Evolutionary conservation across 2,797 vertebrate genomes (phyloP).

Genomic region (Acanthornis magna): DNA sequence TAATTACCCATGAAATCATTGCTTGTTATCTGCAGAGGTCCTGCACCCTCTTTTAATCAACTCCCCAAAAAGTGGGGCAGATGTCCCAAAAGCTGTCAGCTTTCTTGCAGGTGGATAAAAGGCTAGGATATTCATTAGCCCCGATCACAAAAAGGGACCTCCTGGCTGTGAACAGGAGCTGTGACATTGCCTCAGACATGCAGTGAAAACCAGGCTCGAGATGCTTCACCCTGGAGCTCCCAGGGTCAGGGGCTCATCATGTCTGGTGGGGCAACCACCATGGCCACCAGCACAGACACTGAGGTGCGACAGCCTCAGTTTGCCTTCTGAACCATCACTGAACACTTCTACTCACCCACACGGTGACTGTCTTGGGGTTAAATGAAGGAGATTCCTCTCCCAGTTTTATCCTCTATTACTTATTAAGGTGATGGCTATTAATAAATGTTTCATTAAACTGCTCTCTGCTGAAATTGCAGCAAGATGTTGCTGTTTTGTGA

Average conservation of each 20-base stretch:
- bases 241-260: rapidly evolving
- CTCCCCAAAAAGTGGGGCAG: background rate
- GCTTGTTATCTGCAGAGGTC: background rate
- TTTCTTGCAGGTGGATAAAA: background rate
- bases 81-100: background rate
- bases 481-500: background rate
- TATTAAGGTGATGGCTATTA: background rate
- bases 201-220: background rate
- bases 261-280: rapidly evolving
- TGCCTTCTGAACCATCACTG: background rate
- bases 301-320: too few relatives aligned
- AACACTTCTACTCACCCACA: background rate
- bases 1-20: background rate
- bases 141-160: too few relatives aligned
- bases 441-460: background rate
- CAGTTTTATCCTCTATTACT: background rate
- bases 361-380: background rate
- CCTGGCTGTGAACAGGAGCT: background rate
- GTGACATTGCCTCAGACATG: too few relatives aligned
- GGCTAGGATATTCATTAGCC: background rate
- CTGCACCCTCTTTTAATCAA: background rate
- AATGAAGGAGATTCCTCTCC: background rate
- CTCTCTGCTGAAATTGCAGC: rapidly evolving
- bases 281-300: rapidly evolving
- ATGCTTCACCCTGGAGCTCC: rapidly evolving